phyloP scores from a whole-genome alignment of 2,797 vertebrate genomes.

The Gallirallus australis region DNA sequence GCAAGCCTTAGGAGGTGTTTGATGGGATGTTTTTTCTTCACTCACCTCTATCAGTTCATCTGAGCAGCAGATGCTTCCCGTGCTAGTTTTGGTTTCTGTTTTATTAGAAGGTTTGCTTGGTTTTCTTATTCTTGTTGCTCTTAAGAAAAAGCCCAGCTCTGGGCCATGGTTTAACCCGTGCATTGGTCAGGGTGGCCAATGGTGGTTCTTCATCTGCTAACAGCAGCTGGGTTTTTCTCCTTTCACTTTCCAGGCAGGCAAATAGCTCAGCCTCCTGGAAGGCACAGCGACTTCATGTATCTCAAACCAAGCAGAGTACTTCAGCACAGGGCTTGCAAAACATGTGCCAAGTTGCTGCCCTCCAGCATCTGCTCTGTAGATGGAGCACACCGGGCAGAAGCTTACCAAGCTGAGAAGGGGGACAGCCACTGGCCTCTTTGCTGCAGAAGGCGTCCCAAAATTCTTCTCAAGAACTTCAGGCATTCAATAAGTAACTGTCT shows the following conservation, averaged over 20 bases:
- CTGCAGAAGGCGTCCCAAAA: not conserved
- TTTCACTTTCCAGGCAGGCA: not conserved
- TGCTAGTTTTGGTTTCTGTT: slow-evolving; percentile 63
- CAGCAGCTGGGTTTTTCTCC: not conserved
- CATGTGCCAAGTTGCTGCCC: not conserved
- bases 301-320: not conserved
- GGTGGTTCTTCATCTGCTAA: slow-evolving; percentile 17
- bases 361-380: not conserved
- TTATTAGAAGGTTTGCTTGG: not conserved
- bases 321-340: not conserved
- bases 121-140: not conserved
- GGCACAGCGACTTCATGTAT: not conserved
- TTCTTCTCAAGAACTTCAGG: not conserved
- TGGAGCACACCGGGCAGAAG: not conserved
- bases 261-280: slow-evolving; percentile 19
- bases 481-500: not conserved
- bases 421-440: not conserved
- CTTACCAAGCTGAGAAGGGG: not conserved
- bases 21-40: slow-evolving; percentile 35
- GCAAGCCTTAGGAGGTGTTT: not conserved
- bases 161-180: not conserved
- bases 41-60: slow-evolving; percentile 8
- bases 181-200: not conserved
- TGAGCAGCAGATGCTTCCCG: slow-evolving; percentile 47
- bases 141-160: slow-evolving; percentile 20